A percentile compares a stretch with the other conserved stretches of the same genome.
These are phyloP conservation scores for Aspidapion aeneum DNA, from an alignment of 2,888 invertebrate genomes.

Conservation along the genomic window DNA sequence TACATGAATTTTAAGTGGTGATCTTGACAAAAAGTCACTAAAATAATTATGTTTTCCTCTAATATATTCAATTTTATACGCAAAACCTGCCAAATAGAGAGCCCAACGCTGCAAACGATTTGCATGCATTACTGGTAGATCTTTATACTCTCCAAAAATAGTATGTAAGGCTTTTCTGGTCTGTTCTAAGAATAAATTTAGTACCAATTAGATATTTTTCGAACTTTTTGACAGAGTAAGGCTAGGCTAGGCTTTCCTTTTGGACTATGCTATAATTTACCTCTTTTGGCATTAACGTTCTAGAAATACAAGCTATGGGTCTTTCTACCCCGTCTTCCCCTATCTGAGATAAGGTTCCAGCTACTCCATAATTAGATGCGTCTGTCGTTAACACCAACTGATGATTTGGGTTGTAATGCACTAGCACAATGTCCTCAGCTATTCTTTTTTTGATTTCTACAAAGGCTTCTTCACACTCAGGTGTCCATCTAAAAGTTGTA, in stretches of 20 bases:
- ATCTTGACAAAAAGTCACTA: slow-evolving; percentile 14
- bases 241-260: slow-evolving; percentile 33
- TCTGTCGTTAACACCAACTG: slow-evolving; percentile 20
- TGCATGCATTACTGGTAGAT: slow-evolving; percentile 35
- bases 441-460: slow-evolving; percentile 21
- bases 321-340: slow-evolving; percentile 17
- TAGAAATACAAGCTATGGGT: slow-evolving; percentile 19
- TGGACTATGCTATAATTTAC: not conserved
- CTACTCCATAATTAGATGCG: slow-evolving; percentile 19
- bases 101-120: slow-evolving; percentile 37
- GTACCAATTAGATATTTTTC: slow-evolving; percentile 38
- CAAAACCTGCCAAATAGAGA: slow-evolving; percentile 14
- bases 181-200: slow-evolving; percentile 18
- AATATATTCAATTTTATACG: slow-evolving; percentile 8
- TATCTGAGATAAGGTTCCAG: slow-evolving; percentile 18
- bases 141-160: slow-evolving; percentile 27
- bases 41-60: slow-evolving; percentile 13
- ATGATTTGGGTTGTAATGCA: slow-evolving; percentile 23
- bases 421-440: slow-evolving; percentile 18
- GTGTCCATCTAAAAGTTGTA: slow-evolving; percentile 20
- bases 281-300: slow-evolving; percentile 14
- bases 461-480: slow-evolving; percentile 16
- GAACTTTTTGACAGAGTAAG: slow-evolving; percentile 30
- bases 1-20: slow-evolving; percentile 6
- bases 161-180: slow-evolving; percentile 14